Evolutionary conservation across 1,140 invertebrate species (phyloP).

Genomic region (Formica exsecta): DNA sequence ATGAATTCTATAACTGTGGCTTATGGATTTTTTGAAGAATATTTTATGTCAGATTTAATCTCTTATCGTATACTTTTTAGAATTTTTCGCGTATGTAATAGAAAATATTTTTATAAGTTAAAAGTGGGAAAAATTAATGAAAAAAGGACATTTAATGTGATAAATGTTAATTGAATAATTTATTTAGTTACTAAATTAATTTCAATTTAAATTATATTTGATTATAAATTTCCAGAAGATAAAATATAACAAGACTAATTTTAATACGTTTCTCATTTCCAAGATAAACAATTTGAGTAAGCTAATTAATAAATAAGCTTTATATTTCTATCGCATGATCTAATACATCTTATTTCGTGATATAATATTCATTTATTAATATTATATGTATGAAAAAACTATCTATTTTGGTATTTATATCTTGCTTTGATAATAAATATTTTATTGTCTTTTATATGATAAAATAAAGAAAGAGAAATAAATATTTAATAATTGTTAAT

Average conservation of each 20-base stretch:
- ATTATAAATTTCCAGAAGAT: not conserved
- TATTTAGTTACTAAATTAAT: not conserved
- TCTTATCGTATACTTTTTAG: not conserved
- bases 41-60: not conserved
- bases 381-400: not conserved
- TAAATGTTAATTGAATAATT: not conserved
- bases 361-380: not conserved
- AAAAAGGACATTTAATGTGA: not conserved
- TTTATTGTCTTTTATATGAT: slow-evolving; percentile 14
- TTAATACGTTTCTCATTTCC: not conserved
- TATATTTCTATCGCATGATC: not conserved
- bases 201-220: slow-evolving; percentile 9
- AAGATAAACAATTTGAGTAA: not conserved
- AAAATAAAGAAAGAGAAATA: not conserved
- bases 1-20: not conserved
- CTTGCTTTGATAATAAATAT: not conserved
- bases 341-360: not conserved
- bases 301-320: slow-evolving; percentile 12
- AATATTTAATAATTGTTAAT: slow-evolving; percentile 31
- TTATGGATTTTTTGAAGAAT: not conserved
- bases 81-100: not conserved
- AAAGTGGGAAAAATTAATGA: not conserved
- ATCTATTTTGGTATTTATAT: not conserved
- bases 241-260: not conserved
- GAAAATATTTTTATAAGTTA: not conserved